Conservation (phyloP, 1,140 invertebrate species). For the Patella vulgata region DNA sequence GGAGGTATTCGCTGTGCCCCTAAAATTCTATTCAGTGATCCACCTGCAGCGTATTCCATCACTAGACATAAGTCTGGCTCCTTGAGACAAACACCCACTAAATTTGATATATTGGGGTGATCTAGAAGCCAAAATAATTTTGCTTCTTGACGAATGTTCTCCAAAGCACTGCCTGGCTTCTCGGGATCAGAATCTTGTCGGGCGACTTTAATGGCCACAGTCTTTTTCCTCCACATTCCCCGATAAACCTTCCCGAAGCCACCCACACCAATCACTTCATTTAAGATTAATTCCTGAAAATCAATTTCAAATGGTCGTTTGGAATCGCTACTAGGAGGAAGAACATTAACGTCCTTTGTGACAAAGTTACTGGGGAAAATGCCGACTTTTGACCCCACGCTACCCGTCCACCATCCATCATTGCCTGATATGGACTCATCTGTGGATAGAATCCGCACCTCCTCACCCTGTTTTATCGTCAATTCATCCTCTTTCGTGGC, state of each 20-base stretch:
- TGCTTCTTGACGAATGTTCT: slow-evolving; percentile 93
- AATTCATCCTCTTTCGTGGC: slow-evolving; percentile 93
- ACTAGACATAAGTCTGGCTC: slow-evolving; percentile 94
- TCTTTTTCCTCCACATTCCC: slow-evolving; percentile 82
- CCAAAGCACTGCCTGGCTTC: slow-evolving; percentile 81
- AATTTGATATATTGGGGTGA: slow-evolving; percentile 92
- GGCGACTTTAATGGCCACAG: slow-evolving; percentile 95
- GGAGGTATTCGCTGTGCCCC: slow-evolving; percentile 86
- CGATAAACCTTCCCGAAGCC: slow-evolving; percentile 95
- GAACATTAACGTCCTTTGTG: slow-evolving; percentile 74
- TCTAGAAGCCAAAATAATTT: slow-evolving; percentile 93
- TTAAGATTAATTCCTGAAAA: slow-evolving; percentile 85
- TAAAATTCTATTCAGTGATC: slow-evolving; percentile 90
- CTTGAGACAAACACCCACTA: slow-evolving; percentile 91
- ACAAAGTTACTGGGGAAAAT: slow-evolving; percentile 95
- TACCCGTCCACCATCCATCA: slow-evolving; percentile 98
- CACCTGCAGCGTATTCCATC: slow-evolving; percentile 95
- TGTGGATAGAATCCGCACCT: slow-evolving; percentile 90
- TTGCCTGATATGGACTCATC: slow-evolving; percentile 95
- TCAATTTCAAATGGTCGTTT: slow-evolving; percentile 86
- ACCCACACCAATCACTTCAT: slow-evolving; percentile 96
- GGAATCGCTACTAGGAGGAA: slow-evolving; percentile 22
- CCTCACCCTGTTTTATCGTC: slow-evolving; percentile 83
- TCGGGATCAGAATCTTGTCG: slow-evolving; percentile 88
- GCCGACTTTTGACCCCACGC: slow-evolving; percentile 81